These are phyloP conservation scores for Patella pellucida DNA, from an alignment of 2,888 invertebrate genomes.

Conservation along the genomic window DNA sequence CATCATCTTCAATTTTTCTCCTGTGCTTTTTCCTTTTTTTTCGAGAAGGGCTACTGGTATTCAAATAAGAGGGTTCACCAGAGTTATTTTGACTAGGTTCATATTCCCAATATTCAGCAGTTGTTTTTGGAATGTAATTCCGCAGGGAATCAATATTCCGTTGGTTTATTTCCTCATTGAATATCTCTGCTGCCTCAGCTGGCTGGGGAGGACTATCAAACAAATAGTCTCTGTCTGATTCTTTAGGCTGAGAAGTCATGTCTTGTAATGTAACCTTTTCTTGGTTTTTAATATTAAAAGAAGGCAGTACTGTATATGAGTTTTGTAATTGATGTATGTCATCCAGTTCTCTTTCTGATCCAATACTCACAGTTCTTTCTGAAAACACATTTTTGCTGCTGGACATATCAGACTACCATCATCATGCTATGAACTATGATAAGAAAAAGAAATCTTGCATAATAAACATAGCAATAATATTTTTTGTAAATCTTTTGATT, in stretches of 20 bases:
- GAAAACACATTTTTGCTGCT: not conserved
- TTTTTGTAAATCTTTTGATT: no score
- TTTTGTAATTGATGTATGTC: conserved; percentile 42
- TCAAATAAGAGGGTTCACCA: not conserved
- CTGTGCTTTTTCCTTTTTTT: conserved; percentile 31
- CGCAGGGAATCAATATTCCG: no score
- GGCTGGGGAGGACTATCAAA: conserved; percentile 31
- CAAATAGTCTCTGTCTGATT: conserved; percentile 22
- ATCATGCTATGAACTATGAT: not conserved
- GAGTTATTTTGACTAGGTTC: no score
- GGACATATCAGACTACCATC: not conserved
- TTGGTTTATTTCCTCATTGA: not conserved
- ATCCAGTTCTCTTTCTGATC: conserved; percentile 53
- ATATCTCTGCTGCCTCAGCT: conserved; percentile 3
- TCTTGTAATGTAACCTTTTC: conserved; percentile 7
- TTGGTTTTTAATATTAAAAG: conserved; percentile 22
- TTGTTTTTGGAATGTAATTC: no score
- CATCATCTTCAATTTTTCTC: not conserved
- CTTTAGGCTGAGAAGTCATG: conserved; percentile 25
- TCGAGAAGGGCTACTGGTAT: conserved; percentile 29
- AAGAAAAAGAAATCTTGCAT: not conserved
- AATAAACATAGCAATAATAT: no score
- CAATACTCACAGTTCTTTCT: conserved; percentile 39
- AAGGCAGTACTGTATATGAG: conserved; percentile 22
- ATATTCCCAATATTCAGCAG: no score